Percentiles rank a stretch among this genome's conserved stretches.
Conservation (phyloP, 2,113 vertebrate species). For the Phaethornis superciliosus region DNA sequence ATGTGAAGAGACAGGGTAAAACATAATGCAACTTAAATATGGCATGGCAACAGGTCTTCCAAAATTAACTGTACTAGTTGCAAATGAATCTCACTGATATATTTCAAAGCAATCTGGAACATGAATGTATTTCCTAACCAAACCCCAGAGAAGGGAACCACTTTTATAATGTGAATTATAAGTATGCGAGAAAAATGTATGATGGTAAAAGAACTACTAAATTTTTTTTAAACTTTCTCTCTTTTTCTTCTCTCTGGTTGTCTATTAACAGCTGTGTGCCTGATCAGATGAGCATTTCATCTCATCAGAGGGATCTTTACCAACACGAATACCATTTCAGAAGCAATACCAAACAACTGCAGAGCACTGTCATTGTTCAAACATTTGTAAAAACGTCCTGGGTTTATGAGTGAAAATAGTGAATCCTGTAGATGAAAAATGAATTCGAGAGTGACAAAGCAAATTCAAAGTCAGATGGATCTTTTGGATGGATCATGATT, state of each 20-base stretch:
- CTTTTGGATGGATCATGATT: not conserved
- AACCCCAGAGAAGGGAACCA: not conserved
- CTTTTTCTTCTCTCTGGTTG: not conserved
- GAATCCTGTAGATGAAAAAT: constrained; percentile 3
- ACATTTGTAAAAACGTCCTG: not conserved
- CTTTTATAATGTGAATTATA: not conserved
- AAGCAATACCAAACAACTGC: not conserved
- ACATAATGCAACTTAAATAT: not conserved
- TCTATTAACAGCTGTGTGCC: not conserved
- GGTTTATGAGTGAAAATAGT: not conserved
- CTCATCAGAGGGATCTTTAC: not conserved
- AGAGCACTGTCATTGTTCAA: constrained; percentile 2
- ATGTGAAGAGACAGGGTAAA: not conserved
- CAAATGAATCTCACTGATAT: not conserved
- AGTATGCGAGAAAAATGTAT: not conserved
- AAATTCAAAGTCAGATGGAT: not conserved
- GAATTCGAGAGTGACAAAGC: constrained; percentile 21
- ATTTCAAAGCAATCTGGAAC: not conserved
- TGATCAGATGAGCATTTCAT: not conserved
- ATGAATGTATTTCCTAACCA: not conserved
- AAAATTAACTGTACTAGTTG: not conserved
- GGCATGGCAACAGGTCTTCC: not conserved
- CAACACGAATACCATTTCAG: not conserved
- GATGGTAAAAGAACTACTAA: not conserved
- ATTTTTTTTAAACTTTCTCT: not conserved